Conservation (phyloP, 2,888 invertebrate genomes). For the Lithophane ornitopus region DNA sequence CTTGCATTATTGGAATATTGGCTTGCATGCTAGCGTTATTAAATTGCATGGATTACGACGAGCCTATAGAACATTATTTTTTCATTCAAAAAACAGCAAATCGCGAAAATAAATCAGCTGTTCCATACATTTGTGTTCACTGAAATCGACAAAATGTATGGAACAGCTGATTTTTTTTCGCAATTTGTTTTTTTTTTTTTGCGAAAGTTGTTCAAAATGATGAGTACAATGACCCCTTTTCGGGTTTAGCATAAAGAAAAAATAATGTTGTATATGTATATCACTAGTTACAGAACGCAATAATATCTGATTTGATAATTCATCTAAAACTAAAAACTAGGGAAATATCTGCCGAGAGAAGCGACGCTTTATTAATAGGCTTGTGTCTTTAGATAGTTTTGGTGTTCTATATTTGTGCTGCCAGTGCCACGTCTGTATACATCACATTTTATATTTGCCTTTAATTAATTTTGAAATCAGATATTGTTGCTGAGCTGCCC, state of each 20-base stretch:
- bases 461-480: background rate
- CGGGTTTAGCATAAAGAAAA: too few species aligned
- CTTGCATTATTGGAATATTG: background rate
- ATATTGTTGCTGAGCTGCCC: background rate
- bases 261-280: too few species aligned
- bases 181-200: too few species aligned
- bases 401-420: background rate
- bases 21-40: background rate
- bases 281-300: too few species aligned
- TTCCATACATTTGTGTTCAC: too few species aligned
- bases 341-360: background rate
- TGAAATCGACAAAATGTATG: too few species aligned
- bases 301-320: background rate
- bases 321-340: background rate
- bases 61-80: too few species aligned
- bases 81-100: too few species aligned
- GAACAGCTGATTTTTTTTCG: too few species aligned
- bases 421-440: background rate
- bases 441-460: background rate
- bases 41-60: background rate
- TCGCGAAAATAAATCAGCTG: too few species aligned
- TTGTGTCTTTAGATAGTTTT: background rate
- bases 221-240: too few species aligned
- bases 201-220: too few species aligned
- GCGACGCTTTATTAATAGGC: background rate